phyloP scores from a whole-genome alignment of 2,888 invertebrate species.

The Dioctria rufipes region DNA sequence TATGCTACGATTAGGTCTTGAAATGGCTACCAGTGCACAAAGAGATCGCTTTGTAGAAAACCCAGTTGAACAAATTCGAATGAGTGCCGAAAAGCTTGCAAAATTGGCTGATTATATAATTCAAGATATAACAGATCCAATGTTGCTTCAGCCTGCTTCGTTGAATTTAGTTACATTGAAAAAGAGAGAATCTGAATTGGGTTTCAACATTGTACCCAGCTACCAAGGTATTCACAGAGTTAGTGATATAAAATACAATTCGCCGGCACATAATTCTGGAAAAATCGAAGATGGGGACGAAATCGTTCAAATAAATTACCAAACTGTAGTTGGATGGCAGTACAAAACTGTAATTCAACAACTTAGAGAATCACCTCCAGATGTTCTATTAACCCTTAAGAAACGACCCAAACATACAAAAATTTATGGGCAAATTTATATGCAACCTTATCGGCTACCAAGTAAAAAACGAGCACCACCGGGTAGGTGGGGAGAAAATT shows the following conservation, averaged over 20 bases:
- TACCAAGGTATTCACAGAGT: conserved; percentile 86
- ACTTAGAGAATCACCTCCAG: conserved; percentile 84
- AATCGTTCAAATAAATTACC: conserved; percentile 89
- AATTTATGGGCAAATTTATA: conserved; percentile 79
- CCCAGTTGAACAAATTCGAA: conserved; percentile 81
- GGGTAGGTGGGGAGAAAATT: conserved; percentile 79
- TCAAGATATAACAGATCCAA: conserved; percentile 89
- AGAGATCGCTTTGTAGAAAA: conserved; percentile 90
- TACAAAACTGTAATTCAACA: conserved; percentile 82
- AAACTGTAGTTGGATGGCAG: conserved; percentile 86
- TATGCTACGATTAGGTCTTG: conserved; percentile 84
- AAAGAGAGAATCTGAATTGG: conserved; percentile 89
- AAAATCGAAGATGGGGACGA: conserved; percentile 97
- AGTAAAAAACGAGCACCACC: conserved; percentile 79
- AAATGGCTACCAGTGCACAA: conserved; percentile 92
- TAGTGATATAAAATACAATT: conserved; percentile 90
- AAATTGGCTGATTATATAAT: conserved; percentile 88
- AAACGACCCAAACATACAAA: conserved; percentile 87
- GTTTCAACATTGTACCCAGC: conserved; percentile 90
- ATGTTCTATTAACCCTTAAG: conserved; percentile 85
- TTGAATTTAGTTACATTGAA: conserved; percentile 89
- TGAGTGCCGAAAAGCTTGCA: conserved; percentile 82
- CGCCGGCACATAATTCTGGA: conserved; percentile 92
- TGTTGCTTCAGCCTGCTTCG: conserved; percentile 92
- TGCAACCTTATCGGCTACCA: conserved; percentile 81